Base-by-base conservation (phyloP, 2,888 invertebrate species). In the Eupithecia subfuscata region DNA sequence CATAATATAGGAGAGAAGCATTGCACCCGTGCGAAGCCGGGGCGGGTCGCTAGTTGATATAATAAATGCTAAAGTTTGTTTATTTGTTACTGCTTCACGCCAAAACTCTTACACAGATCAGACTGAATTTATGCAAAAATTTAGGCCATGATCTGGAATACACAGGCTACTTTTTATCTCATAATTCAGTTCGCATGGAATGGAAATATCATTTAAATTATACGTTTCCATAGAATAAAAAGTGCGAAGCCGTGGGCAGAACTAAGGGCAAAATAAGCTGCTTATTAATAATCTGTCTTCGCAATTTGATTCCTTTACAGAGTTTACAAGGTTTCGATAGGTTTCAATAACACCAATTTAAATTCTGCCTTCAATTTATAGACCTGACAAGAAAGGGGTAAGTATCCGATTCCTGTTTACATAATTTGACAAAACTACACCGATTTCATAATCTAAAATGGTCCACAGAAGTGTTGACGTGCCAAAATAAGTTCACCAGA, bases 211-310 rank as follows among this genome's bases (percentile, higher is more conserved):
- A 48, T 48, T 48, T 7, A 48, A 48, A 48, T 48, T 16, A 18
- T n/a, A n/a, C 48, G 48, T 48, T 48, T 48, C 48, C n/a, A 56
- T 22, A 22, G 11, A 56, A 22, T n/a, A n/a, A 22, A 11, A 11
- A 0, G 4, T 22, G 22, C 22, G 22, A 56, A 56, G n/a, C 52
- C 52, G n/a, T 5, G 16, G 1, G 16, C 18, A 48, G 48, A 56
- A 56, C 22, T 34, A 11, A 6, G 18, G n/a, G 9, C n/a, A 65
- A 37, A 65, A 18, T 65, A 65, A 65, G 34, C 65, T 65, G 65
- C 37, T 65, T 65, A 65, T 65, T 65, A 37, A 3, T 65, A 30
- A 65, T 65, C 65, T 65, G 18, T 65, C n/a, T 65, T n/a, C 30
- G 37, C 4, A 37, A 65, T 65, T 65, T 37, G 65, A 65, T 65